Conservation (phyloP, 2,113 vertebrate genomes). For the Pachycephala philippinensis region DNA sequence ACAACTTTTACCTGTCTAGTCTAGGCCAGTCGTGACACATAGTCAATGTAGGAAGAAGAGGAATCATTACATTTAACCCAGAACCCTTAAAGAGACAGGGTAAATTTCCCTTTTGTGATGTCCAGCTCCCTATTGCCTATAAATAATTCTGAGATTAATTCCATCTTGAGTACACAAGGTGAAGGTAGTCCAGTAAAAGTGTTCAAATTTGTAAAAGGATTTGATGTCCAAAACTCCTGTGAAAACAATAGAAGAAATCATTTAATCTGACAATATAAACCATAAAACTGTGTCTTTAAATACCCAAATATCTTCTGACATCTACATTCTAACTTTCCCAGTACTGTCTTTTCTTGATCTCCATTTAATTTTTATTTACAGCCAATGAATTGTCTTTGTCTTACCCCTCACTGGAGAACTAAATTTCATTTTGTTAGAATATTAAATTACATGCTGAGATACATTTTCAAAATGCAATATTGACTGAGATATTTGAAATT, state of each 20-base stretch:
- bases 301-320: background rate
- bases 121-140: background rate
- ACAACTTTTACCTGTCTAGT: background rate
- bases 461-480: background rate
- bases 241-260: background rate
- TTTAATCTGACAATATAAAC: background rate
- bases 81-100: background rate
- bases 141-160: background rate
- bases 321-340: background rate
- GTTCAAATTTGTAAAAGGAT: background rate
- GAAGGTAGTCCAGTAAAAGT: background rate
- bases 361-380: background rate
- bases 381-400: background rate
- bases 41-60: background rate
- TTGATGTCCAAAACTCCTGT: background rate
- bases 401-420: background rate
- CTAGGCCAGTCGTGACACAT: background rate
- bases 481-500: conserved; percentile 1
- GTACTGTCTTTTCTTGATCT: background rate
- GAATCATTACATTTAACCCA: background rate
- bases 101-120: background rate
- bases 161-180: background rate
- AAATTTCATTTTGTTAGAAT: background rate
- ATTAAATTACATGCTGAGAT: background rate
- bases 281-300: background rate